Evolutionary conservation across 2,113 vertebrate genomes (phyloP).

Genomic region (Daboia siamensis): DNA sequence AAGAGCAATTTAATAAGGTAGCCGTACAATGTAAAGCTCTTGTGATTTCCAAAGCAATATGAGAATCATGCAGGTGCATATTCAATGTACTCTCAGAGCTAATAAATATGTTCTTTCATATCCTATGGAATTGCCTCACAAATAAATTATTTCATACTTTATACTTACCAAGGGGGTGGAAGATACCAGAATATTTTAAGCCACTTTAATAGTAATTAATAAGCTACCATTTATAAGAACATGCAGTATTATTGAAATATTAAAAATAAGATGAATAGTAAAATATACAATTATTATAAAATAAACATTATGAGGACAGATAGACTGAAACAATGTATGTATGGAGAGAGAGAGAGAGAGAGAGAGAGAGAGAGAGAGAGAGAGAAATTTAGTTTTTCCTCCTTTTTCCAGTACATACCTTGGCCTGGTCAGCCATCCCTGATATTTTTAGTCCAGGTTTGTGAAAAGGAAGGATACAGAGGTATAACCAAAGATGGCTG

Average conservation of each 20-base stretch:
- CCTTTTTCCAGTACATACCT: background rate
- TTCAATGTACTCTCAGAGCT: slow-evolving; percentile 59
- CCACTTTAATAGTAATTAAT: slow-evolving; percentile 26
- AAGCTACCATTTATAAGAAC: slow-evolving; percentile 3
- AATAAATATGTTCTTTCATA: slow-evolving; percentile 55
- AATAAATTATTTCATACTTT: slow-evolving; percentile 44
- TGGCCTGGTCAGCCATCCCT: background rate
- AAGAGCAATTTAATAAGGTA: slow-evolving; percentile 51
- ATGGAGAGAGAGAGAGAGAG: background rate
- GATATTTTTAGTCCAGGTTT: background rate
- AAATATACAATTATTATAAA: background rate
- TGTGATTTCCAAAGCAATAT: slow-evolving; percentile 59
- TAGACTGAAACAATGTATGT: background rate
- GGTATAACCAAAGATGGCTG: background rate
- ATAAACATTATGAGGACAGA: background rate
- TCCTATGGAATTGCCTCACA: slow-evolving; percentile 43
- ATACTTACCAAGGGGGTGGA: slow-evolving; percentile 2
- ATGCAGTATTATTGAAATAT: background rate
- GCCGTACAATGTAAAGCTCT: slow-evolving; percentile 52
- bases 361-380: background rate
- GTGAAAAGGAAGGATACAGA: background rate
- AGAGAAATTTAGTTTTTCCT: background rate
- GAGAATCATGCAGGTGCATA: slow-evolving; percentile 66
- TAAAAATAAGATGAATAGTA: background rate
- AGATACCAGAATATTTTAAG: slow-evolving; percentile 30